A percentile compares a stretch with the other conserved stretches of the same genome.
Conservation (phyloP, 1,140 invertebrate genomes). For the Aphis craccivora region DNA sequence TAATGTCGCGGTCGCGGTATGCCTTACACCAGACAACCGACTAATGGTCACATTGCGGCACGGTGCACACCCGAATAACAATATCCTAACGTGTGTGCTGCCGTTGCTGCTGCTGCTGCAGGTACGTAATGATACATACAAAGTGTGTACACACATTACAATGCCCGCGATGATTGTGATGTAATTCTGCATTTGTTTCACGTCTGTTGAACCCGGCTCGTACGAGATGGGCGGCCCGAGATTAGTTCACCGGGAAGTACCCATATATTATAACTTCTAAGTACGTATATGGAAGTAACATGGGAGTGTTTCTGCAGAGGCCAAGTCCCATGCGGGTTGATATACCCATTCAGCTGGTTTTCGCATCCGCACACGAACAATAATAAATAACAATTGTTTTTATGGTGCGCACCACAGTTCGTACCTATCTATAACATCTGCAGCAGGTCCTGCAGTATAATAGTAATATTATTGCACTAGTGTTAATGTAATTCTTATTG, state of each 20-base stretch:
- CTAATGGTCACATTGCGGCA: neutral
- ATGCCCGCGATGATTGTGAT: neutral
- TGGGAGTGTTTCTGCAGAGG: neutral
- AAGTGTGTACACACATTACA: neutral
- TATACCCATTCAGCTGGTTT: neutral
- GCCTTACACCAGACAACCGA: neutral
- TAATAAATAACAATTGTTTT: neutral
- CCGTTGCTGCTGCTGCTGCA: neutral
- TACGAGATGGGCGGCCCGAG: neutral
- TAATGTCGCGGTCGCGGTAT: neutral
- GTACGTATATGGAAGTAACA: neutral
- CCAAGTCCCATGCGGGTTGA: neutral
- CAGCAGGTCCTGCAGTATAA: neutral
- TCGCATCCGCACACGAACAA: neutral
- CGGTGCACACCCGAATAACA: neutral
- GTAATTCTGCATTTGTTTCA: conserved; percentile 33
- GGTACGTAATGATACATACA: neutral
- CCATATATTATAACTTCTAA: neutral
- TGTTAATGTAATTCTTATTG: neutral
- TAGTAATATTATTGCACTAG: too few relatives aligned
- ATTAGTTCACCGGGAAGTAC: neutral
- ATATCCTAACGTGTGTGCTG: neutral
- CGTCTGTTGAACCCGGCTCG: neutral
- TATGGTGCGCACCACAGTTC: neutral
- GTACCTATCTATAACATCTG: neutral